phyloP scores from a whole-genome alignment of 92 coral and sea anemone species.

The Ricordea florida region DNA sequence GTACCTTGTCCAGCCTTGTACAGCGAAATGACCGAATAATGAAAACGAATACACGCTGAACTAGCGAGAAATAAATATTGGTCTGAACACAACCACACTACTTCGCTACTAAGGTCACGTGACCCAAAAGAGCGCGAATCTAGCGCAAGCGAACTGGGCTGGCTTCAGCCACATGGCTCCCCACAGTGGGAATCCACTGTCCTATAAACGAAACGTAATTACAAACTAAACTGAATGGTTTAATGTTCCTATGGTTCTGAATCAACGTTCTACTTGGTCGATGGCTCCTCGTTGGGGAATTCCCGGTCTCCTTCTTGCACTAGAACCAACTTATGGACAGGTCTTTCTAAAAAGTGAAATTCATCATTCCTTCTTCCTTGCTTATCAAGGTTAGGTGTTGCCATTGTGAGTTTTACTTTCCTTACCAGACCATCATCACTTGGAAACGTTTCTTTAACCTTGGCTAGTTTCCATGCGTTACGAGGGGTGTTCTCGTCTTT shows the following conservation, averaged over 20 bases:
- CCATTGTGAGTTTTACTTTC: neutral
- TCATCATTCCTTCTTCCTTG: neutral
- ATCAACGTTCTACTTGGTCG: neutral
- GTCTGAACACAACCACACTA: too few species aligned
- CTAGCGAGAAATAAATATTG: too few species aligned
- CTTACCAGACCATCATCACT: constrained; percentile 9
- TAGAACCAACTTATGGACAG: constrained; percentile 4
- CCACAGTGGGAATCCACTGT: constrained; percentile 29
- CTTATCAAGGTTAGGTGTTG: neutral
- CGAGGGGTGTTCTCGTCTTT: constrained; percentile 1
- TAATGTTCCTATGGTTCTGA: neutral
- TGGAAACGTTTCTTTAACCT: neutral
- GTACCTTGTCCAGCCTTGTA: too few species aligned
- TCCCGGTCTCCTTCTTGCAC: constrained; percentile 6
- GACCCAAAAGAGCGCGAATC: too few species aligned
- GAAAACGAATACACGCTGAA: too few species aligned
- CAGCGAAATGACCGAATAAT: too few species aligned
- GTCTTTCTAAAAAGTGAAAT: neutral
- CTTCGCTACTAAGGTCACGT: too few species aligned
- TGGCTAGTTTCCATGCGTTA: neutral
- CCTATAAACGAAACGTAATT: neutral
- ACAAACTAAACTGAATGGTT: neutral
- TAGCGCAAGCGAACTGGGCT: too few species aligned
- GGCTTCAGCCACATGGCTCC: constrained; percentile 28
- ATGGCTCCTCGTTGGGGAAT: constrained; percentile 14